Base-by-base conservation (phyloP, 2,113 vertebrate species). In the Catagonus wagneri region DNA sequence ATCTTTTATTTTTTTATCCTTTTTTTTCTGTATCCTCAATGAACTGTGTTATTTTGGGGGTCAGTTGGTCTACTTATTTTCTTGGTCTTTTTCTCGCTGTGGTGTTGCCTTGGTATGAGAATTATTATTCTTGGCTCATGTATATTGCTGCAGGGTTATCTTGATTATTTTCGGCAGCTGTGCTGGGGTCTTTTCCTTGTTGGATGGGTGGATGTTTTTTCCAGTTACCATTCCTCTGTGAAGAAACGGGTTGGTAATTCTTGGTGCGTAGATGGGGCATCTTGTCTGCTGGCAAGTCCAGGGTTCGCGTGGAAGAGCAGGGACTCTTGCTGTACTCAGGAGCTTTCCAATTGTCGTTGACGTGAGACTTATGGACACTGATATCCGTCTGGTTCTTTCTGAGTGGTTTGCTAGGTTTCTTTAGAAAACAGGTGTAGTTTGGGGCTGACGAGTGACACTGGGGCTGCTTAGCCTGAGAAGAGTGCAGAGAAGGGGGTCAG, bases 1-100 rank as follows among this genome's bases (percentile, higher is more conserved):
- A 75, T 66, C 44, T 94, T 93, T 63, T 22, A 56, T 94, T 88
- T 74, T 27, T 36, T 83, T 89, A n/a, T n/a, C n/a, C 56, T 39
- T 75, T 89, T 89, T 83, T 16, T 89, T 56, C 22, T 89, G 17
- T 90, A 39, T 60, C 72, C 12, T 66, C 36, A 50, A 34, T 50
- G 83, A 34, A 54, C 23, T 65, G 0, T 74, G 50, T 60, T 34
- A 34, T 44, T 83, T 89, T 17, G 54, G 6, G 23, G 32, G 36
- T 76, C 68, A 68, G 36, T 68, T 90, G 61, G 76, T 83, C 13
- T 68, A 17, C 34, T 52, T 89, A 50, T 27, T 93, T 63, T 44
- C 13, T 69, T 83, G 17, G 36, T 76, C 23, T 66, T 94, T 83
- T 94, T 58, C 34, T 89, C 75, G 50, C 76, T 50, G 34, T 14